Evolutionary conservation across 2,113 vertebrate genomes (phyloP).

Genomic region (Dasyurus viverrinus): DNA sequence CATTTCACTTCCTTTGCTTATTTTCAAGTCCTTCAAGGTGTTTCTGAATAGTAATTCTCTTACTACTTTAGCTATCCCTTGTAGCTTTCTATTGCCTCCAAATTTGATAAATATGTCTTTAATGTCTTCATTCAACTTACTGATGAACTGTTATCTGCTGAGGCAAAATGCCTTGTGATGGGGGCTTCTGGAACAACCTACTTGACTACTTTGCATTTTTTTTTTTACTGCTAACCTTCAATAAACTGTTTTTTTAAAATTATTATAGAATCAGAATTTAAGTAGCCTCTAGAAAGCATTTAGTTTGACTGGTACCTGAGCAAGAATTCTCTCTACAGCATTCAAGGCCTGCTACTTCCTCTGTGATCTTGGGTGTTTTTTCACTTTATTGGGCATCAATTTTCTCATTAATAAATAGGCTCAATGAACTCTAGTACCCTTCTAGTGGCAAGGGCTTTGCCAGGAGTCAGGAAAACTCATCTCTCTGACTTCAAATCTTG

Average conservation of each 20-base stretch:
- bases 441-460: not conserved
- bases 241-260: not conserved
- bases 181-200: not conserved
- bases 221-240: not conserved
- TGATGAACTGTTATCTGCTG: not conserved
- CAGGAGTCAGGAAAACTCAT: not conserved
- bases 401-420: not conserved
- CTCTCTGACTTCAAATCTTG: not conserved
- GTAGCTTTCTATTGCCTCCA: not conserved
- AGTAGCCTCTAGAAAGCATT: not conserved
- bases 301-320: not conserved
- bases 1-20: not conserved
- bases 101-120: not conserved
- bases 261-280: not conserved
- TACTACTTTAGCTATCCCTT: not conserved
- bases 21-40: not conserved
- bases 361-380: not conserved
- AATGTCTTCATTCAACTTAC: not conserved
- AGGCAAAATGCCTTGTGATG: not conserved
- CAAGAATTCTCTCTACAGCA: not conserved
- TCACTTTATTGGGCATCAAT: not conserved
- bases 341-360: not conserved
- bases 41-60: not conserved
- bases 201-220: not conserved
- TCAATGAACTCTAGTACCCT: not conserved